Evolutionary conservation across 2,888 invertebrate species (phyloP), one percentile per base, ranked within the genome.

Genomic region (Brenthis ino): DNA sequence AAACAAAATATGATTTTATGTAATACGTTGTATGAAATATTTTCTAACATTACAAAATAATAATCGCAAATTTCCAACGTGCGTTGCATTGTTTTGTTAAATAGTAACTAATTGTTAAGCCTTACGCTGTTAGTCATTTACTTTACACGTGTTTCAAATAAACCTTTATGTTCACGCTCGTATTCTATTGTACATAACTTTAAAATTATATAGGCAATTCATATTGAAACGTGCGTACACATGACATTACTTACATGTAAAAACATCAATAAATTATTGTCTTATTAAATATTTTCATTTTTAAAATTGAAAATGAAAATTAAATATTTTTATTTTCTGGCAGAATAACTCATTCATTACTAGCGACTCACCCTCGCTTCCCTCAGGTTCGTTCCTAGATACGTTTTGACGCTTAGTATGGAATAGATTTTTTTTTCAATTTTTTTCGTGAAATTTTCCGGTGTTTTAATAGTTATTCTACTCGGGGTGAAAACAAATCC

Each of bases 71-170:
- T 43, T 33, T 56, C 53, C 53, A 57, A 57, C 20, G 53, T 54
- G 63, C 63, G 53, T 67, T 61, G 6, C 50, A 65, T 65, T 60
- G 65, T 64, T 64, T 57, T 8, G 53, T 61, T 54, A 64, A 63
- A 69, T 72, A 65, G 70, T 66, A 71, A 69, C 65, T 81, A 79
- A 83, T 77, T 78, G 75, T 74, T 68, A 74, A 69, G 67, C 71
- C 79, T 79, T 80, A 83, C 81, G 86, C 82, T 84, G 77, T 73
- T 72, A 77, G 74, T 78, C 76, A 81, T 86, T 80, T 84, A 76
- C 70, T 80, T 43, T 89, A 87, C 90, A 91, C 91, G 91, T 91
- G 91, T 89, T 84, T 78, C 78, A 77, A 84, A 92, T 92, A 90
- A 92, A 90, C 83, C 80, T 89, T 89, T 88, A 89, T 90, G 88